A percentile compares a stretch with the other conserved stretches of the same genome.
Evolutionary conservation across 1,140 invertebrate species (phyloP).

Genomic region (Asobara japonica): DNA sequence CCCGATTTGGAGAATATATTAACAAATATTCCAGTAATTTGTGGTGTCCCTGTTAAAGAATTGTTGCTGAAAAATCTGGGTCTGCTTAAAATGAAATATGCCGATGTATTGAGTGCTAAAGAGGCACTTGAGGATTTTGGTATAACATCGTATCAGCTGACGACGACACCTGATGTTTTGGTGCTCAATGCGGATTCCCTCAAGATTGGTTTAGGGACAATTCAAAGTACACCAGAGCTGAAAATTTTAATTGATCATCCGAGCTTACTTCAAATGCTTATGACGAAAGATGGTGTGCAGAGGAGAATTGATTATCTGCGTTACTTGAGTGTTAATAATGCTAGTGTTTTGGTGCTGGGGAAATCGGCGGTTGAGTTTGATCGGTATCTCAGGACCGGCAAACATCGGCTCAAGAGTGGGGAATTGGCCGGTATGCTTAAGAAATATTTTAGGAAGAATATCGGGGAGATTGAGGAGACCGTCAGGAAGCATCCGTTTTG

Average conservation of each 20-base stretch:
- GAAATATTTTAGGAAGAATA: slow-evolving; percentile 48
- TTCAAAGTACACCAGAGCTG: slow-evolving; percentile 64
- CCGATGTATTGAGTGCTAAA: slow-evolving; percentile 60
- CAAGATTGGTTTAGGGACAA: slow-evolving; percentile 59
- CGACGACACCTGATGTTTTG: slow-evolving; percentile 62
- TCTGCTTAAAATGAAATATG: slow-evolving; percentile 59
- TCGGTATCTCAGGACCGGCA: slow-evolving; percentile 34
- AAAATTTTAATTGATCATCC: slow-evolving; percentile 64
- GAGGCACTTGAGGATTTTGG: slow-evolving; percentile 62
- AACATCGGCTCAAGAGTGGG: slow-evolving; percentile 47
- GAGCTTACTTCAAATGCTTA: slow-evolving; percentile 66
- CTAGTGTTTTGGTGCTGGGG: slow-evolving; percentile 63
- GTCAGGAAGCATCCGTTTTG: slow-evolving; percentile 68
- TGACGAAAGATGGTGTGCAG: slow-evolving; percentile 61
- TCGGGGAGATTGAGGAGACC: slow-evolving; percentile 49
- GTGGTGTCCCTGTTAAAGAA: slow-evolving; percentile 62
- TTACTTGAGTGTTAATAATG: slow-evolving; percentile 57
- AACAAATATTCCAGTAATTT: slow-evolving; percentile 56
- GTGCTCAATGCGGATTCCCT: slow-evolving; percentile 60
- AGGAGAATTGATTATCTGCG: slow-evolving; percentile 63
- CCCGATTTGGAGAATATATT: slow-evolving; percentile 63
- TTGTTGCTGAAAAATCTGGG: slow-evolving; percentile 62
- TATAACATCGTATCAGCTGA: slow-evolving; percentile 60
- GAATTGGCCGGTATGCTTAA: slow-evolving; percentile 53
- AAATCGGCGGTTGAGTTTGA: slow-evolving; percentile 59